Evolutionary conservation across 2,113 vertebrate species (phyloP).

Genomic region (Pyxicephalus adspersus): DNA sequence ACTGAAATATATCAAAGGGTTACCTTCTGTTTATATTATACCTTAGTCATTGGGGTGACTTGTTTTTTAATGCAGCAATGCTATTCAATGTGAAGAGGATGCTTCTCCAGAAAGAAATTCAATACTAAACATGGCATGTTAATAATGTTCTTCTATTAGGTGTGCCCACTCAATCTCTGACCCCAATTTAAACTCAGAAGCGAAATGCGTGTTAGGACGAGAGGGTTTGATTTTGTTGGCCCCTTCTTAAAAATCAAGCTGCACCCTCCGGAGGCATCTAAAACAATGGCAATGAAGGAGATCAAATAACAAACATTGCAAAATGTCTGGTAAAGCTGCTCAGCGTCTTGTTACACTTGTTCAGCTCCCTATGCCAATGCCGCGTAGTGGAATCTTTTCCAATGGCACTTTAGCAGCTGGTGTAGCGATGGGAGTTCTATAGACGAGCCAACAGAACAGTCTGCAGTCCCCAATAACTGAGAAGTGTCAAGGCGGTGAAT

Average conservation of each 20-base stretch:
- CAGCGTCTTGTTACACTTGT: conserved; percentile 11
- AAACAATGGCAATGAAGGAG: conserved; percentile 15
- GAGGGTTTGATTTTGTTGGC: conserved; percentile 40
- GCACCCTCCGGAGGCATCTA: conserved; percentile 25
- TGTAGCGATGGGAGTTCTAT: neutral
- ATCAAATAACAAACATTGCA: conserved; percentile 6
- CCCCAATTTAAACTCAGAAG: conserved; percentile 28
- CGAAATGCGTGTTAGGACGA: conserved; percentile 13
- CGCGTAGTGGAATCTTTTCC: neutral
- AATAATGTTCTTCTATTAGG: conserved; percentile 6
- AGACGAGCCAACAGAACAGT: neutral
- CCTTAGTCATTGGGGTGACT: no score
- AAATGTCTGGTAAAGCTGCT: conserved; percentile 20
- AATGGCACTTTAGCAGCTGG: conserved; percentile 28
- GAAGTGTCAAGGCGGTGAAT: no score
- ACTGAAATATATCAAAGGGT: no score
- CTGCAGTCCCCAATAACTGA: no score
- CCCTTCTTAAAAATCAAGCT: conserved; percentile 2
- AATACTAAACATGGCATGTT: neutral
- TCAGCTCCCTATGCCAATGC: neutral
- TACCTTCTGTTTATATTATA: no score
- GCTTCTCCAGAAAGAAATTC: conserved; percentile 3
- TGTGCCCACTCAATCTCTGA: conserved; percentile 21
- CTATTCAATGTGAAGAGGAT: no score
- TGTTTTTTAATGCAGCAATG: no score